phyloP scores from a whole-genome alignment of 2,888 invertebrate genomes.

The Macroteleia sp. region DNA sequence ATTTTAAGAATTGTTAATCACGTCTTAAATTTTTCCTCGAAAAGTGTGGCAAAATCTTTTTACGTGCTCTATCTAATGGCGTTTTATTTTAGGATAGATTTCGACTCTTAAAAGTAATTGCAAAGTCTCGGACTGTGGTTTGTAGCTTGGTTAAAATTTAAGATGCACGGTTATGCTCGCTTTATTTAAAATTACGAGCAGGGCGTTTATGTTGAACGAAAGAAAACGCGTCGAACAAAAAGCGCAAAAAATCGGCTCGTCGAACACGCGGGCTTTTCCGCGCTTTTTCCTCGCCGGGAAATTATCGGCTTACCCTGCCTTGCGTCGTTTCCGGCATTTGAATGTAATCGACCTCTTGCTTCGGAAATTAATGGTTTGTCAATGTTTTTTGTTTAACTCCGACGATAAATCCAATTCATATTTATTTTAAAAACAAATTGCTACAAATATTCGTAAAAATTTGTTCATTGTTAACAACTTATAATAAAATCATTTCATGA shows the following conservation, averaged over 20 bases:
- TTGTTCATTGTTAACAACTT: too few relatives aligned
- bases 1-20: too few relatives aligned
- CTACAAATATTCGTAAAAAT: too few relatives aligned
- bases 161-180: conserved; percentile 74
- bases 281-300: conserved; percentile 53
- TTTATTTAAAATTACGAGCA: conserved; percentile 75
- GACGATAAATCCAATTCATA: conserved; percentile 25
- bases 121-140: too few relatives aligned
- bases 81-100: too few relatives aligned
- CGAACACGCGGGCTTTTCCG: conserved; percentile 50
- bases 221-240: too few relatives aligned
- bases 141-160: conserved; percentile 69
- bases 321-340: conserved; percentile 42
- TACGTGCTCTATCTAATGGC: too few relatives aligned
- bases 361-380: conserved; percentile 54
- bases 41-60: too few relatives aligned
- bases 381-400: conserved; percentile 16
- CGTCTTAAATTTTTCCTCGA: too few relatives aligned
- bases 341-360: conserved; percentile 57
- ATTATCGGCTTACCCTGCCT: conserved; percentile 58
- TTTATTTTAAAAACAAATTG: conserved; percentile 17
- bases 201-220: too few relatives aligned
- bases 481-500: too few relatives aligned
- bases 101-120: too few relatives aligned
- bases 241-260: conserved; percentile 56